Conservation (phyloP, 64 coral and sea anemone genomes). For the Pachyseris speciosa region DNA sequence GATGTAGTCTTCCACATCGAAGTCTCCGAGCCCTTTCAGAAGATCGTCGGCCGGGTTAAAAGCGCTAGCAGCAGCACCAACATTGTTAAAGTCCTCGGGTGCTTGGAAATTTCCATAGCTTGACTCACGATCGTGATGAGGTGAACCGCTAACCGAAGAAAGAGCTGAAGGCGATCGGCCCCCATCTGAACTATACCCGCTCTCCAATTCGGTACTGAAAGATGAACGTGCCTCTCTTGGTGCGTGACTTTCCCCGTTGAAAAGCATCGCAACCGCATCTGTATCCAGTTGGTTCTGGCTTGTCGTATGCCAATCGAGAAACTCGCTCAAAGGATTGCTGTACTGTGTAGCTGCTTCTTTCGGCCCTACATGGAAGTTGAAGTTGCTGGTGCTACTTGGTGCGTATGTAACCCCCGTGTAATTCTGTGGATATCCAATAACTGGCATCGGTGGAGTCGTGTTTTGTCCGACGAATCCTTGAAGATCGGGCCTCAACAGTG, state of each 20-base stretch:
- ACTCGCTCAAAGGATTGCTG: constrained; percentile 47
- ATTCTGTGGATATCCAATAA: constrained; percentile 35
- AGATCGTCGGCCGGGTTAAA: constrained; percentile 61
- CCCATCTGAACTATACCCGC: constrained; percentile 89
- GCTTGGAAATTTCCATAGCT: background rate
- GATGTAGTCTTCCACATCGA: constrained; percentile 72
- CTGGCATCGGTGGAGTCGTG: constrained; percentile 43
- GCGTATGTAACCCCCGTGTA: constrained; percentile 38
- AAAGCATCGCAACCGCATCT: constrained; percentile 55
- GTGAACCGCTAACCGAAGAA: constrained; percentile 42
- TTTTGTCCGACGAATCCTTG: constrained; percentile 56
- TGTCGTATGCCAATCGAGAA: constrained; percentile 53
- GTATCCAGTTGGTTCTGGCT: constrained; percentile 28
- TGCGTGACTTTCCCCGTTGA: constrained; percentile 40
- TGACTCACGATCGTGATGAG: constrained; percentile 33
- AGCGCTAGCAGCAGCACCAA: constrained; percentile 67
- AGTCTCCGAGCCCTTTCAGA: constrained; percentile 16
- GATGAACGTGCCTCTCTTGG: background rate
- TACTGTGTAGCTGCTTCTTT: constrained; percentile 6
- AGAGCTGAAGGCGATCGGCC: constrained; percentile 52
- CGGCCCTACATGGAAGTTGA: constrained; percentile 24
- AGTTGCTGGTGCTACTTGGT: constrained; percentile 37
- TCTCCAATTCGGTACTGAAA: constrained; percentile 68
- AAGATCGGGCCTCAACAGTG: constrained; percentile 77
- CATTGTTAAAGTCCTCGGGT: constrained; percentile 54